These are phyloP conservation scores for Amphiduros pacificus DNA, from an alignment of 2,888 invertebrate genomes.

Conservation along the genomic window DNA sequence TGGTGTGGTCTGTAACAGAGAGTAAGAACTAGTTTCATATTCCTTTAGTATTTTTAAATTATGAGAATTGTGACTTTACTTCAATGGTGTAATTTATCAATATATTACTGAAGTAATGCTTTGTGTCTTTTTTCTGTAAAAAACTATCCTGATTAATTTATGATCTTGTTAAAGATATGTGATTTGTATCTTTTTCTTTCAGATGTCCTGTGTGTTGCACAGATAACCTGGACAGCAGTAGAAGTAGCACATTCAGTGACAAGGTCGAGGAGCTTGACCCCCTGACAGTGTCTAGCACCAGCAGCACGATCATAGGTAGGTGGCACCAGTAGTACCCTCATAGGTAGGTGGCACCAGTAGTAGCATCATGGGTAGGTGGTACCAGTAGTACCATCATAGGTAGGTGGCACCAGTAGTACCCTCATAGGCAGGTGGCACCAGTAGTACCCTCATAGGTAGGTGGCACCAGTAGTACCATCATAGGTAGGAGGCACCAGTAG, in stretches of 20 bases:
- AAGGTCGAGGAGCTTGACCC: constrained; percentile 47
- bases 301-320: constrained; percentile 40
- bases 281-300: constrained; percentile 41
- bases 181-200: neutral
- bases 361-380: constrained; percentile 33
- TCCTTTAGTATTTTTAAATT: neutral
- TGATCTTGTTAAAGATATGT: neutral
- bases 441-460: too few relatives aligned
- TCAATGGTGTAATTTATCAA: neutral
- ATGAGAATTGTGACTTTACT: neutral
- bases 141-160: neutral
- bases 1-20: constrained; percentile 34
- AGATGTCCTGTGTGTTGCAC: constrained; percentile 4
- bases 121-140: too few relatives aligned
- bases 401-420: neutral
- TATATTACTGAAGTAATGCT: too few relatives aligned
- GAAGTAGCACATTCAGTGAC: constrained; percentile 37
- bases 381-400: neutral
- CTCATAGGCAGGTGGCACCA: too few relatives aligned
- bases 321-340: too few relatives aligned
- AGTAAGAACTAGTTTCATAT: constrained; percentile 32
- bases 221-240: constrained; percentile 2
- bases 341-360: constrained; percentile 44
- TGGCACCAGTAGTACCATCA: constrained; percentile 43
- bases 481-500: constrained; percentile 18